Evolutionary conservation across 2,113 vertebrate species (phyloP).

Genomic region (Deroptyus accipitrinus): DNA sequence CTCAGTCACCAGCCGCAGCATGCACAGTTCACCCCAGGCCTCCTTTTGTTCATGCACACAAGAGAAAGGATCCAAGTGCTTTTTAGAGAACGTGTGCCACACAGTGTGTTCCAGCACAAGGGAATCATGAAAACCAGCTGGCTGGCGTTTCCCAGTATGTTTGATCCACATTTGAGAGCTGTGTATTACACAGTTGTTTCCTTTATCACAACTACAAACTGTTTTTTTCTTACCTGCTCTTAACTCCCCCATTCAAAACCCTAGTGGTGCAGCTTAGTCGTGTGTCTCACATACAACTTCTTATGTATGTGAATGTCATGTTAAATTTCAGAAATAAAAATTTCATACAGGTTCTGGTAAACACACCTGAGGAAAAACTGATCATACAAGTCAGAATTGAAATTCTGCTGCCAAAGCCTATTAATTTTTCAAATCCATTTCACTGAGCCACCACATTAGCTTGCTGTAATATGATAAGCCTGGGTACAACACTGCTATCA

Average conservation of each 20-base stretch:
- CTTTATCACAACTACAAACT: not conserved
- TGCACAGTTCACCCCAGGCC: not conserved
- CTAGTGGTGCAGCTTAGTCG: not conserved
- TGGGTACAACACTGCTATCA: not conserved
- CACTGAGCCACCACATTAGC: not conserved
- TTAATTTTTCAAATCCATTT: not conserved
- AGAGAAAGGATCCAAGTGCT: not conserved
- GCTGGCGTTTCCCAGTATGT: not conserved
- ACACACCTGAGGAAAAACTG: not conserved
- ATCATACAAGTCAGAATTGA: not conserved
- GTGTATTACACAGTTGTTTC: not conserved
- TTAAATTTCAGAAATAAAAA: not conserved
- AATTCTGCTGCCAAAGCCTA: not conserved
- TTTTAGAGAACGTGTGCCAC: rapidly evolving
- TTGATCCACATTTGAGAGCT: not conserved
- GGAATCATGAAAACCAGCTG: not conserved
- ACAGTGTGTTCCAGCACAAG: not conserved
- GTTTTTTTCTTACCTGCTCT: not conserved
- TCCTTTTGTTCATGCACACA: not conserved
- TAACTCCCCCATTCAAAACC: not conserved
- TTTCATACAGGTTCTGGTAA: not conserved
- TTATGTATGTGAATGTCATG: not conserved
- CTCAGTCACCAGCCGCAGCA: not conserved
- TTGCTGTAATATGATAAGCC: not conserved
- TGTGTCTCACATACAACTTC: not conserved